A percentile compares a stretch with the other conserved stretches of the same genome.
Evolutionary conservation across 2,888 invertebrate genomes (phyloP).

Genomic region (Hedychridium roseum): DNA sequence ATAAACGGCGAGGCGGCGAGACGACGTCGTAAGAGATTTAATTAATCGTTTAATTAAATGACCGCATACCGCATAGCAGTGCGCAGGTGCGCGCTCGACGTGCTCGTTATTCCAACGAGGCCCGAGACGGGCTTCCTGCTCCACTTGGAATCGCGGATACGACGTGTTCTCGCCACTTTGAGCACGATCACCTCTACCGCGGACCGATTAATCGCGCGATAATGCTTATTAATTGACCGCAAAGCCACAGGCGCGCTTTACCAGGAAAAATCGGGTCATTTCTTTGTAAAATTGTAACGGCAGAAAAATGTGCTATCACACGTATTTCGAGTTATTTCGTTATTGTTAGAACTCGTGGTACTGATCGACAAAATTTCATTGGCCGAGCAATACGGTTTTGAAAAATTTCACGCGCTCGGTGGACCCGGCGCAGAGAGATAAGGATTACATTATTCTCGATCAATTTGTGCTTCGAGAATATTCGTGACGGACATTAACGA

Average conservation of each 20-base stretch:
- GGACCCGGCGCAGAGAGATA: neutral
- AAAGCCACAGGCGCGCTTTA: neutral
- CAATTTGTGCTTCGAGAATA: too few relatives aligned
- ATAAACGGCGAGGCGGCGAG: neutral
- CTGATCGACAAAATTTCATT: neutral
- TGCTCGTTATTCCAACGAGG: too few relatives aligned
- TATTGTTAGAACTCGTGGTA: neutral
- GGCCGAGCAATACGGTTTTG: neutral
- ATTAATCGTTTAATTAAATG: conserved; percentile 1
- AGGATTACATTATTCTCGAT: conserved; percentile 1
- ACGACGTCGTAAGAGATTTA: conserved; percentile 2
- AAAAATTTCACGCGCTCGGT: neutral
- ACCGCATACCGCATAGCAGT: neutral
- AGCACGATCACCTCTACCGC: too few relatives aligned
- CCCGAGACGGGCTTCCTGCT: too few relatives aligned
- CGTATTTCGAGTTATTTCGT: neutral
- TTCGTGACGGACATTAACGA: too few relatives aligned
- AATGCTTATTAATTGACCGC: too few relatives aligned
- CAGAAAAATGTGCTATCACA: too few relatives aligned
- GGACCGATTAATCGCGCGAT: too few relatives aligned
- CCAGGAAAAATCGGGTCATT: neutral
- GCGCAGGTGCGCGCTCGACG: too few relatives aligned
- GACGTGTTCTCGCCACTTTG: too few relatives aligned
- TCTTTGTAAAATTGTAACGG: too few relatives aligned
- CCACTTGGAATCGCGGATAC: too few relatives aligned